Percentiles rank a stretch among this genome's conserved stretches.
Conservation (phyloP, 2,797 vertebrate species). For the Antrozous pallidus region DNA sequence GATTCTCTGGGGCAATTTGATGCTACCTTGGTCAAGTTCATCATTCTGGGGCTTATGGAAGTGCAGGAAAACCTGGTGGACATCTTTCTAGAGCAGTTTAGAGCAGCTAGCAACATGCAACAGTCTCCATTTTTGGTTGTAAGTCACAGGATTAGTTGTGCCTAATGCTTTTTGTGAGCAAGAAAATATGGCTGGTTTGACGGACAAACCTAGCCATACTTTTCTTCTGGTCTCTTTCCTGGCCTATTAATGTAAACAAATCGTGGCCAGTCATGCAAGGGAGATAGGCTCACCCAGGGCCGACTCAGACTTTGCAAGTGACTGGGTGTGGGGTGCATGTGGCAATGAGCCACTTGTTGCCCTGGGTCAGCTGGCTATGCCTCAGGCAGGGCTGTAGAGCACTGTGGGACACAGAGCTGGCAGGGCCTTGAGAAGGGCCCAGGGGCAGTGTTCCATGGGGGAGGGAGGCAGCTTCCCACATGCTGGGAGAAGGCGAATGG, state of each 20-base stretch:
- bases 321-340: fast-evolving
- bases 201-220: background rate
- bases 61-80: background rate
- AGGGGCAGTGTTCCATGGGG: background rate
- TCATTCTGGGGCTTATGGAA: background rate
- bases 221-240: background rate
- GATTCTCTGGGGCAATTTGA: background rate
- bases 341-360: background rate
- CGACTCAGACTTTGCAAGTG: background rate
- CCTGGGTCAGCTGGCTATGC: background rate
- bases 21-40: background rate
- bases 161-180: background rate
- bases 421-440: background rate
- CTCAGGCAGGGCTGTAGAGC: background rate
- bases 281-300: background rate
- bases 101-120: background rate
- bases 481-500: background rate
- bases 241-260: background rate
- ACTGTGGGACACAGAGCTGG: background rate
- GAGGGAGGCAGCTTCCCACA: background rate
- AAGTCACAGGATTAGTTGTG: background rate
- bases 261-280: background rate
- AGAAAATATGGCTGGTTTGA: background rate
- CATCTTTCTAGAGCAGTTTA: background rate
- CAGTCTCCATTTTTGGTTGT: background rate